Conservation (phyloP, 37 sponge, comb jelly and placozoan genomes). For the Ianthella basta region DNA sequence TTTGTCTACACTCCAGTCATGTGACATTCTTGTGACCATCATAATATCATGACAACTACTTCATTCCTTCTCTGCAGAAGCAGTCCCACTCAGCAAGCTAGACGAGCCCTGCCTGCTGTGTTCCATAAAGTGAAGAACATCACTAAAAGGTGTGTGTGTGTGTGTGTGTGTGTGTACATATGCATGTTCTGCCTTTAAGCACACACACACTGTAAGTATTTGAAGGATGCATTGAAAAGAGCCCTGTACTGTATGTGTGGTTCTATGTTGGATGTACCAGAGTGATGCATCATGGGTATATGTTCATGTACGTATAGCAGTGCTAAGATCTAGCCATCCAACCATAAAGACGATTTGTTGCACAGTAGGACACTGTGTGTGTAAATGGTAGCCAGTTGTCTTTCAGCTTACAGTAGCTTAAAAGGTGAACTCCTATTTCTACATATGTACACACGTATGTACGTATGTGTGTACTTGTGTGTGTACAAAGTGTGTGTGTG, state of each 20-base stretch:
- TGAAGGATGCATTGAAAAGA: too few relatives aligned
- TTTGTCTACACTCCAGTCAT: too few relatives aligned
- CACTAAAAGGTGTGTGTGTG: conserved; percentile 26
- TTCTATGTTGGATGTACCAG: neutral
- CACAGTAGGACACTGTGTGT: too few relatives aligned
- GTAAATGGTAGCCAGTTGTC: too few relatives aligned
- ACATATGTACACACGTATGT: too few relatives aligned
- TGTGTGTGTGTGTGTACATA: conserved; percentile 5
- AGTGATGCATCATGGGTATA: neutral
- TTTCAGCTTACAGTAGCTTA: too few relatives aligned
- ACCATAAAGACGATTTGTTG: too few relatives aligned
- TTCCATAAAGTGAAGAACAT: conserved; percentile 45
- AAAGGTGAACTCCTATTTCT: too few relatives aligned
- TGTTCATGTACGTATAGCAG: conserved; percentile 9
- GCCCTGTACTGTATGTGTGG: too few relatives aligned
- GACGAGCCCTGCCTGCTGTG: conserved; percentile 32
- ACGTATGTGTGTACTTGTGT: too few relatives aligned
- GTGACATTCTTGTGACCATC: neutral
- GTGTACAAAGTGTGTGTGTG: too few relatives aligned
- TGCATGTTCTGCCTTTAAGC: neutral
- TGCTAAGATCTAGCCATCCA: too few relatives aligned
- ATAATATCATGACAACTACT: neutral
- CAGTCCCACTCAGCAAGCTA: conserved; percentile 17
- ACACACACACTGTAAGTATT: neutral
- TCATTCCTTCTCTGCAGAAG: neutral